These are phyloP conservation scores for Chironomus riparius DNA, from an alignment of 2,888 invertebrate species.

Conservation along the genomic window DNA sequence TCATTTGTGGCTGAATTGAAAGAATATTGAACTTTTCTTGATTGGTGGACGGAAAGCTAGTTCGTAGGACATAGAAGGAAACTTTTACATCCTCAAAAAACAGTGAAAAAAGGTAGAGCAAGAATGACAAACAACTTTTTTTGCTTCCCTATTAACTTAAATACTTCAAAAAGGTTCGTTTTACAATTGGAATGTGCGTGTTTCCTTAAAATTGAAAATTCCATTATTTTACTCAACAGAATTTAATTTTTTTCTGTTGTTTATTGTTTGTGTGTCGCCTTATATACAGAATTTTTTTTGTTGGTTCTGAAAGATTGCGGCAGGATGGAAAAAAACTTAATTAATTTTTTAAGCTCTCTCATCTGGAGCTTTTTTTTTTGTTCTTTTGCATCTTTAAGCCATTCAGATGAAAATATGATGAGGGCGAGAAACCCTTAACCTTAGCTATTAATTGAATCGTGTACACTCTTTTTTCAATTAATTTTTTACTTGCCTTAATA, in stretches of 20 bases:
- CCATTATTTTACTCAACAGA: background rate
- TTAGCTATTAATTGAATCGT: background rate
- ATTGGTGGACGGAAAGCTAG: no score
- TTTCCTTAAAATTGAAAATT: background rate
- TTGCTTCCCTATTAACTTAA: background rate
- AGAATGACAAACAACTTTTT: background rate
- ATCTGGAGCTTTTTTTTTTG: no score
- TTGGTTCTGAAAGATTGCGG: background rate
- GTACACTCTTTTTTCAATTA: background rate
- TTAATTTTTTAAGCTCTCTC: slow-evolving; percentile 22
- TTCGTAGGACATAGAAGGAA: background rate
- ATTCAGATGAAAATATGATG: no score
- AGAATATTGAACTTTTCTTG: no score
- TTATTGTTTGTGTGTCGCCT: background rate
- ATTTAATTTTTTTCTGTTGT: background rate
- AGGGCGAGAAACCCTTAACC: background rate
- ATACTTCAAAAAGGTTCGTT: background rate
- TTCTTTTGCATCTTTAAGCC: no score
- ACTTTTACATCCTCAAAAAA: background rate
- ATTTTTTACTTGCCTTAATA: background rate
- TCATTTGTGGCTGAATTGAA: no score
- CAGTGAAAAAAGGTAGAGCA: background rate
- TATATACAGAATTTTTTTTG: background rate
- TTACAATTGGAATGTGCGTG: background rate
- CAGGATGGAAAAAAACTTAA: slow-evolving; percentile 12